These are phyloP conservation scores for Orientallactaga bullata DNA, from an alignment of 2,113 vertebrate species.

Conservation along the genomic window DNA sequence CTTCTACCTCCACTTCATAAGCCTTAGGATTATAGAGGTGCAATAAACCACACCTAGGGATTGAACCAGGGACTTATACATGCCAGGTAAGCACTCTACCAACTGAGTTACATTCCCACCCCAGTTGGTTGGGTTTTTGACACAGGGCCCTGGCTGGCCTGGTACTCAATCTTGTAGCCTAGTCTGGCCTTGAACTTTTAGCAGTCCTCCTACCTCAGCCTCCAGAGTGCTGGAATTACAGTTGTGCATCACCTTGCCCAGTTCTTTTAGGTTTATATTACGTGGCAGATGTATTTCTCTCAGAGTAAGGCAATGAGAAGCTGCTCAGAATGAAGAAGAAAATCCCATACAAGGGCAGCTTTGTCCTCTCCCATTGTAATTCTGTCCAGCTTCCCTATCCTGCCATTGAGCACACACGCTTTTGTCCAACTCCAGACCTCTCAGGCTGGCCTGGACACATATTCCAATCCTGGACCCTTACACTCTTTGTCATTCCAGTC, in stretches of 20 bases:
- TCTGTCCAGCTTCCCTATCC: slow-evolving; percentile 11
- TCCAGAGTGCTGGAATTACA: neutral
- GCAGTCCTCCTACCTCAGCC: neutral
- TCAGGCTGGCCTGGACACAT: neutral
- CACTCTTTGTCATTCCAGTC: neutral
- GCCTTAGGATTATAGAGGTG: too few species aligned
- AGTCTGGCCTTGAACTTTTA: neutral
- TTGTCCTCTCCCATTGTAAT: slow-evolving; percentile 33
- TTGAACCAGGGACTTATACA: too few species aligned
- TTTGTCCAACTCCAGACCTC: slow-evolving; percentile 33
- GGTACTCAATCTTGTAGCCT: too few species aligned
- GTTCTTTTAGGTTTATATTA: neutral
- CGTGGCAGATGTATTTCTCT: neutral
- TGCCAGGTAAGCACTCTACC: too few species aligned
- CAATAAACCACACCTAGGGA: too few species aligned
- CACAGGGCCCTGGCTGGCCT: neutral
- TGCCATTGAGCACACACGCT: slow-evolving; percentile 43
- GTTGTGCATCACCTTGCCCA: neutral
- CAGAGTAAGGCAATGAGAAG: slow-evolving; percentile 13
- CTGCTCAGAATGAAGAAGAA: neutral
- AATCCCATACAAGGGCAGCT: neutral
- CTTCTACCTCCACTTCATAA: too few species aligned
- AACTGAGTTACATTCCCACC: too few species aligned
- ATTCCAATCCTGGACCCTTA: slow-evolving; percentile 9
- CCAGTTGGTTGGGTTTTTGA: neutral